Percentiles rank a stretch among this genome's conserved stretches.
phyloP scores from a whole-genome alignment of 2,888 invertebrate species.

The Diaprepes abbreviatus region DNA sequence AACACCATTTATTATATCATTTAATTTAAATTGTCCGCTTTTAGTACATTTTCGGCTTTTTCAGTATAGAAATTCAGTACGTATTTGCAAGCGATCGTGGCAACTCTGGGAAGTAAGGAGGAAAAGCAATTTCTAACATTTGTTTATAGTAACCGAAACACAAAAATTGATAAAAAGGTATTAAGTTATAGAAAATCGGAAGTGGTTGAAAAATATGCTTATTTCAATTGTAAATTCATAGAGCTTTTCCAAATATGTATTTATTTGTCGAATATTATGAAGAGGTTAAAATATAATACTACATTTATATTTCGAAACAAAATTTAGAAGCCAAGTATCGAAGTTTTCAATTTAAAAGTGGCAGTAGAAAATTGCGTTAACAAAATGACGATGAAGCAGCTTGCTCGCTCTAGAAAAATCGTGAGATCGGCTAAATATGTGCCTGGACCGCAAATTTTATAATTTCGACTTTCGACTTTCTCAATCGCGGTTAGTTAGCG shows the following conservation, averaged over 20 bases:
- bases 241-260: background rate
- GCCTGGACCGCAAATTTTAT: constrained; percentile 51
- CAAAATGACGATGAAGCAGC: constrained; percentile 47
- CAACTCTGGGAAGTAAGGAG: no score
- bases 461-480: constrained; percentile 49
- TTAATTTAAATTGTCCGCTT: no score
- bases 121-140: no score
- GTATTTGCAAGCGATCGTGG: no score
- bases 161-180: no score
- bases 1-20: no score
- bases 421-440: constrained; percentile 49
- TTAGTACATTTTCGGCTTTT: no score
- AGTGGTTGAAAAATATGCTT: no score
- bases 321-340: constrained; percentile 35
- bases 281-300: constrained; percentile 12
- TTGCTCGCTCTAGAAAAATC: constrained; percentile 42
- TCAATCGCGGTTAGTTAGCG: constrained; percentile 51
- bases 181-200: no score
- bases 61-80: no score
- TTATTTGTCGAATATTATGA: background rate
- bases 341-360: constrained; percentile 46
- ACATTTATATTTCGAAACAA: constrained; percentile 17
- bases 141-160: no score
- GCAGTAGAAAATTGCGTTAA: constrained; percentile 44
- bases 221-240: no score